Evolutionary conservation across 1,140 invertebrate species (phyloP).

Genomic region (Ips nitidus): DNA sequence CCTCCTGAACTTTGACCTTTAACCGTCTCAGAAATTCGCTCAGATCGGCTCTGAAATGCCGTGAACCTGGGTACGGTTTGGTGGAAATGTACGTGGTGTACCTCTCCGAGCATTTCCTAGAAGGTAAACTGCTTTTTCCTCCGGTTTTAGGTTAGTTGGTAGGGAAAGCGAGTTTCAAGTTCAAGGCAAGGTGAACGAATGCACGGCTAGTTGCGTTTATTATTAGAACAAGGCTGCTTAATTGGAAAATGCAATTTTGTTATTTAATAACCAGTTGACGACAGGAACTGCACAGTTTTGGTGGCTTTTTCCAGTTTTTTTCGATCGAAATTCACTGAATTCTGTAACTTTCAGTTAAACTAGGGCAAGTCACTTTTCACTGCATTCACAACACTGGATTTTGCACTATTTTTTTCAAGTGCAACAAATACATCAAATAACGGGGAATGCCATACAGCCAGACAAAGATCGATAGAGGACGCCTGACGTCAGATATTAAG

Average conservation of each 20-base stretch:
- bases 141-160: background rate
- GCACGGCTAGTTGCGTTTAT: slow-evolving; percentile 36
- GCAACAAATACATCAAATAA: too few relatives aligned
- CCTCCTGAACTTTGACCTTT: slow-evolving; percentile 50
- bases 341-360: too few relatives aligned
- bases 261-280: slow-evolving; percentile 40
- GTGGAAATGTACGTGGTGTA: slow-evolving; percentile 28
- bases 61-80: background rate
- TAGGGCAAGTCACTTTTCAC: too few relatives aligned
- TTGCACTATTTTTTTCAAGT: too few relatives aligned
- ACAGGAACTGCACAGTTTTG: too few relatives aligned
- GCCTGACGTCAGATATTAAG: slow-evolving; percentile 42
- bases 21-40: slow-evolving; percentile 27
- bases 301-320: too few relatives aligned
- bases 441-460: background rate
- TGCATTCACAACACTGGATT: too few relatives aligned
- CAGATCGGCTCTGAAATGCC: slow-evolving; percentile 16
- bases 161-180: slow-evolving; percentile 48
- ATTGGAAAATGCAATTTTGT: slow-evolving; percentile 26
- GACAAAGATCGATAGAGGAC: slow-evolving; percentile 34
- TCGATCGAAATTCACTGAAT: too few relatives aligned
- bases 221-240: slow-evolving; percentile 38
- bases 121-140: slow-evolving; percentile 14
- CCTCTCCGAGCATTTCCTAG: slow-evolving; percentile 14
- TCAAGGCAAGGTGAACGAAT: slow-evolving; percentile 48